Conservation (phyloP, 2,888 invertebrate species). For the Eristalis intricaria region DNA sequence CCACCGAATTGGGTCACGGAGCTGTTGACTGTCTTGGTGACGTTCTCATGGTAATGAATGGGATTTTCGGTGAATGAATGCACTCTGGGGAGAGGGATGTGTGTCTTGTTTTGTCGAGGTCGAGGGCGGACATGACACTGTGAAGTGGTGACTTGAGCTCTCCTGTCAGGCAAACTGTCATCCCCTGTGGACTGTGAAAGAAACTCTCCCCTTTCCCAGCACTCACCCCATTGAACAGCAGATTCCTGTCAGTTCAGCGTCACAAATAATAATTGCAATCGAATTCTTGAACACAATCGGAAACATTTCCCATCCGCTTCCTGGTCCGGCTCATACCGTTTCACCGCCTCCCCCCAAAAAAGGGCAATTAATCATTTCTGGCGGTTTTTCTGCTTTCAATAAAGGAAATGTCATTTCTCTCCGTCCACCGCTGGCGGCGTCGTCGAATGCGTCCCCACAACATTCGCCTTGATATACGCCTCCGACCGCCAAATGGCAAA, state of each 20-base stretch:
- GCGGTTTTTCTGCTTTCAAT: constrained; percentile 43
- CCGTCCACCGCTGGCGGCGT: constrained; percentile 1
- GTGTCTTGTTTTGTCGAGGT: not conserved
- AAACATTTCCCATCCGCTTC: constrained; percentile 27
- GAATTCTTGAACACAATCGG: constrained; percentile 33
- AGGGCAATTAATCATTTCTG: constrained; percentile 65
- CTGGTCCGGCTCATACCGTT: not conserved
- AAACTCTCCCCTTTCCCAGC: too few relatives aligned
- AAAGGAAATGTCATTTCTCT: constrained; percentile 64
- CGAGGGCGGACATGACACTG: not conserved
- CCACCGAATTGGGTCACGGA: constrained; percentile 21
- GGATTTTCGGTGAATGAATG: not conserved
- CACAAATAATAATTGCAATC: constrained; percentile 55
- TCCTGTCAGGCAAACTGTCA: too few relatives aligned
- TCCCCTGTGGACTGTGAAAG: too few relatives aligned
- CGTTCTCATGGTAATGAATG: not conserved
- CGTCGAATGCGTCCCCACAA: constrained; percentile 2
- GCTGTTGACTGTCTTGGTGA: not conserved
- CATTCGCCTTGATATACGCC: constrained; percentile 67
- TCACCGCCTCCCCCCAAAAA: constrained; percentile 15
- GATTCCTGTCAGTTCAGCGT: constrained; percentile 15
- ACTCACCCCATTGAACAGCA: too few relatives aligned
- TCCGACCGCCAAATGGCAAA: constrained; percentile 70
- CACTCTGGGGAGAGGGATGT: not conserved
- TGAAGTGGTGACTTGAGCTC: not conserved